Evolutionary conservation across 1,140 invertebrate genomes (phyloP).

Genomic region (Polypedilum vanderplanki): DNA sequence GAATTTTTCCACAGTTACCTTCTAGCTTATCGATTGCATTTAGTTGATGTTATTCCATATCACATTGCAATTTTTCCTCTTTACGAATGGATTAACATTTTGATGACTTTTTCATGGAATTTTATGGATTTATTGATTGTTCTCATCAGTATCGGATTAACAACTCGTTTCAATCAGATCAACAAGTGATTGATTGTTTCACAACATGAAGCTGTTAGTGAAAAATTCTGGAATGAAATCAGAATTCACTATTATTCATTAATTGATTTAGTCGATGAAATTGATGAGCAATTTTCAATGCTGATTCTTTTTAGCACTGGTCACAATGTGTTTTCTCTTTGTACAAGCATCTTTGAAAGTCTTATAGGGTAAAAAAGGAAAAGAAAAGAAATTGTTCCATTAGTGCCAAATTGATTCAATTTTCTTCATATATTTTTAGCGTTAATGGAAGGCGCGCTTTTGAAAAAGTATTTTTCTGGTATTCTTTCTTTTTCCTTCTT

Average conservation of each 20-base stretch:
- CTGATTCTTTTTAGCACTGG: neutral
- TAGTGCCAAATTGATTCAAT: neutral
- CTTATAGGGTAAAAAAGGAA: neutral
- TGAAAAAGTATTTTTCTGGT: neutral
- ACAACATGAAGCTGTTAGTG: neutral
- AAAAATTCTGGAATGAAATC: neutral
- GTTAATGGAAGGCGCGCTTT: neutral
- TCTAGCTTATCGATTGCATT: neutral
- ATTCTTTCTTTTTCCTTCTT: neutral
- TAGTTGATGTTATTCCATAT: neutral
- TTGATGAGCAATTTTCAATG: neutral
- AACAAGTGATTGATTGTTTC: neutral
- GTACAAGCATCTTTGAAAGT: neutral
- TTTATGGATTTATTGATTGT: neutral
- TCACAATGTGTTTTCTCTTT: neutral
- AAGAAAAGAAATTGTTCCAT: too few relatives aligned
- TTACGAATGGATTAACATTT: neutral
- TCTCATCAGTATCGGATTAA: neutral
- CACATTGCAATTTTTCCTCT: neutral
- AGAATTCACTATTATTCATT: neutral
- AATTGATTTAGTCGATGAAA: conserved; percentile 19
- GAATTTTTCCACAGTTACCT: conserved; percentile 11
- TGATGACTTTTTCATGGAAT: conserved; percentile 6
- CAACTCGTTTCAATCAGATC: neutral
- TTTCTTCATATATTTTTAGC: neutral